phyloP scores from a whole-genome alignment of 1,140 invertebrate genomes.

The Diabrotica undecimpunctata region DNA sequence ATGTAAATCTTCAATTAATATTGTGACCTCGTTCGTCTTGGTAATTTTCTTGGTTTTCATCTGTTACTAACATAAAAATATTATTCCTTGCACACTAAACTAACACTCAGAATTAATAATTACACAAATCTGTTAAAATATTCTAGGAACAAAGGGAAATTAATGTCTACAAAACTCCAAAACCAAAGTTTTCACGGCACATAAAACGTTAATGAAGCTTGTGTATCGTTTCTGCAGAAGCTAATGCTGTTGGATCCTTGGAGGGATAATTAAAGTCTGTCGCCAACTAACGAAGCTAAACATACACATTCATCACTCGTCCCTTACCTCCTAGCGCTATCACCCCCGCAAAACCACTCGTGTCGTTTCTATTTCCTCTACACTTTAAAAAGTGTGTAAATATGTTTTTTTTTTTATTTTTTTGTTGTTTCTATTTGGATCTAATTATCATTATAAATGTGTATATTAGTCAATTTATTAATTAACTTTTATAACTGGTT shows the following conservation, averaged over 20 bases:
- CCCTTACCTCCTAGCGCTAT: slow-evolving; percentile 21
- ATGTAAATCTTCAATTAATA: no score
- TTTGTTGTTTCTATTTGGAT: no score
- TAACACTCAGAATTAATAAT: slow-evolving; percentile 23
- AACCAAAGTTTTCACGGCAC: slow-evolving; percentile 27
- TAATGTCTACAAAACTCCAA: slow-evolving; percentile 29
- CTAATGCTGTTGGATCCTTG: slow-evolving; percentile 43
- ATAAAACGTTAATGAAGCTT: slow-evolving; percentile 32
- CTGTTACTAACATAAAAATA: no score
- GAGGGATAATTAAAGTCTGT: slow-evolving; percentile 45
- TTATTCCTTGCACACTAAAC: no score
- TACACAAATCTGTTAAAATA: slow-evolving; percentile 24
- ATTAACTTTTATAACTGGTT: no score
- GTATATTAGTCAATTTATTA: no score
- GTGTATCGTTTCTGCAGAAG: slow-evolving; percentile 30
- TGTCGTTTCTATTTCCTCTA: slow-evolving; percentile 16
- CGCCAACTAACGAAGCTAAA: slow-evolving; percentile 42
- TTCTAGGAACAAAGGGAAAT: slow-evolving; percentile 23
- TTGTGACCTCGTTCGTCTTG: no score
- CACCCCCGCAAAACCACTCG: slow-evolving; percentile 6
- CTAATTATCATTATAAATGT: no score
- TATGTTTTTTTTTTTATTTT: no score
- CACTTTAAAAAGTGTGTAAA: slow-evolving; percentile 34
- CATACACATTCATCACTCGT: slow-evolving; percentile 39
- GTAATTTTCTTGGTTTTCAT: no score